phyloP scores from a whole-genome alignment of 2,113 vertebrate genomes.

The Hydrolagus affinis region DNA sequence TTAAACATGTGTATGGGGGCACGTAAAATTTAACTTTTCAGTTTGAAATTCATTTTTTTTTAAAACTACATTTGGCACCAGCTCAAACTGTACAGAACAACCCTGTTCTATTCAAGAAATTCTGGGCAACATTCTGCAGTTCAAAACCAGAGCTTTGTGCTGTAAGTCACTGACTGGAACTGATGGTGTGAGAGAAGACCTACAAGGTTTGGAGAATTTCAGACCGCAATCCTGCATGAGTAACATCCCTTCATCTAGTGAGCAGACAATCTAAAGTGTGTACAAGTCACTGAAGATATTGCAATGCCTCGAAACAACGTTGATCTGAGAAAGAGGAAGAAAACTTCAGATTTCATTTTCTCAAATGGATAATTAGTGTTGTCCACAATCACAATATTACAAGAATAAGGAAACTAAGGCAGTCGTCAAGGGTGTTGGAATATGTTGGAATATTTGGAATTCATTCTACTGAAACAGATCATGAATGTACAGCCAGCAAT shows the following conservation, averaged over 20 bases:
- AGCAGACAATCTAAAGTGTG: background rate
- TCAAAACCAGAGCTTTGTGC: conserved; percentile 10
- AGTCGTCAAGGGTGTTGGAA: no score
- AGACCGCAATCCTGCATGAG: background rate
- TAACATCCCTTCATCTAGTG: background rate
- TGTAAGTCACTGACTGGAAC: background rate
- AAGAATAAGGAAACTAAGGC: no score
- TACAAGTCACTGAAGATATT: background rate
- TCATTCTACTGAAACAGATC: no score
- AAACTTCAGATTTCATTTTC: background rate
- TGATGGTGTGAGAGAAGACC: background rate
- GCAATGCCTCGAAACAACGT: background rate
- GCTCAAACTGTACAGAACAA: background rate
- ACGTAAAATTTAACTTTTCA: no score
- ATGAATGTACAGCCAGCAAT: no score
- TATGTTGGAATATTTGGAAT: no score
- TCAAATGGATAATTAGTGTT: no score
- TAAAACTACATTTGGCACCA: background rate
- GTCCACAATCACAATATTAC: no score
- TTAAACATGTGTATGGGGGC: no score
- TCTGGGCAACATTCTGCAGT: background rate
- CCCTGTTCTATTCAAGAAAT: background rate
- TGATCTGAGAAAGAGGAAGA: background rate
- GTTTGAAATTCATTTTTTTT: no score
- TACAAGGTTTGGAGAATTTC: background rate